These are phyloP conservation scores for Rissa tridactyla DNA, from an alignment of 2,113 vertebrate genomes.

Conservation along the genomic window DNA sequence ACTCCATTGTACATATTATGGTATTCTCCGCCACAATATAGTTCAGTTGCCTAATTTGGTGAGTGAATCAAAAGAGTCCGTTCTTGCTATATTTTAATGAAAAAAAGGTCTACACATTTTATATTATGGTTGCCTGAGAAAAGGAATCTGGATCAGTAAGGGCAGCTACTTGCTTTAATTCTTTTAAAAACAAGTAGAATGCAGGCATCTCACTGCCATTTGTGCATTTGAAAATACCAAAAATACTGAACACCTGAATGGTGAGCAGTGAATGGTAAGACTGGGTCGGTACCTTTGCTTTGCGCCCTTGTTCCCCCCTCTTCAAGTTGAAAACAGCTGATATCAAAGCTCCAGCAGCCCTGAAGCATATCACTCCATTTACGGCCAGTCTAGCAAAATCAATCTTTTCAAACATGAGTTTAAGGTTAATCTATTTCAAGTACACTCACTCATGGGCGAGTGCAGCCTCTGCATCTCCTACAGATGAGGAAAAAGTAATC, in stretches of 20 bases:
- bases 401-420: not conserved
- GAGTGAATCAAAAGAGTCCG: not conserved
- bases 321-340: not conserved
- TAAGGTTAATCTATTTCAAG: not conserved
- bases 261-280: not conserved
- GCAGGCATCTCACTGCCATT: not conserved
- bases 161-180: not conserved
- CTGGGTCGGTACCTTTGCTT: not conserved
- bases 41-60: not conserved
- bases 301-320: not conserved
- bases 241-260: not conserved
- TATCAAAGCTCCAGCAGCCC: not conserved
- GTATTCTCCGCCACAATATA: not conserved
- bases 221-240: not conserved
- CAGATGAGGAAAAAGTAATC: not conserved
- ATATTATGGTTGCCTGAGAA: not conserved
- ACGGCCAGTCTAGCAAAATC: not conserved
- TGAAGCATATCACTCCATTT: not conserved
- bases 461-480: not conserved
- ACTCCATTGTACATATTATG: not conserved
- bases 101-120: not conserved
- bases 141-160: not conserved
- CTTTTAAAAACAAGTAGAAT: not conserved
- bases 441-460: accelerated
- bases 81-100: not conserved